phyloP scores from a whole-genome alignment of 2,797 vertebrate species.

The Loriculus beryllinus region DNA sequence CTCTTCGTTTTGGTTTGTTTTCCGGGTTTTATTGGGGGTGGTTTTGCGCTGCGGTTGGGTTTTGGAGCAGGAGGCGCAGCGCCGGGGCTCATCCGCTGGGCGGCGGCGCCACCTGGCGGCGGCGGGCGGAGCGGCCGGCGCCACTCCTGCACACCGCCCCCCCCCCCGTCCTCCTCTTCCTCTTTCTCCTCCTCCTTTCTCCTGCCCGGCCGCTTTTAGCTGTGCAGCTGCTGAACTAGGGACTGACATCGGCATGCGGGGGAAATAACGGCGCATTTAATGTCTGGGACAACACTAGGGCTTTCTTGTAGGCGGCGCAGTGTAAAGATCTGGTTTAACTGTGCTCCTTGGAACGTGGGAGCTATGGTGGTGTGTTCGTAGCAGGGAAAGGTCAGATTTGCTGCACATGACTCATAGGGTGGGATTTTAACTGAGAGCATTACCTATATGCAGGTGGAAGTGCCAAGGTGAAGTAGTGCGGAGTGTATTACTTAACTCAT shows the following conservation, averaged over 20 bases:
- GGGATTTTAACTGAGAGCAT: neutral
- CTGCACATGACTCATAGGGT: neutral
- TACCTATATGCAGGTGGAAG: neutral
- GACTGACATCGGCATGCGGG: fast-evolving
- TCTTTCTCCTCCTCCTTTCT: fast-evolving
- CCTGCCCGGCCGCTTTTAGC: neutral
- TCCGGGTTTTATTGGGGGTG: neutral
- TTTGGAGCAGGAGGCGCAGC: neutral
- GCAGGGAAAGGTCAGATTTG: neutral
- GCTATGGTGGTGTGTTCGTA: fast-evolving
- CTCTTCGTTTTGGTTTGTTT: fast-evolving
- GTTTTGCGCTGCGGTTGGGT: no score
- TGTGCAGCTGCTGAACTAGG: neutral
- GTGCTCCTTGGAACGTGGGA: neutral
- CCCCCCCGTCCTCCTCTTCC: fast-evolving
- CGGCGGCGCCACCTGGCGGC: constrained; percentile 36
- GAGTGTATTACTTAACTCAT: fast-evolving
- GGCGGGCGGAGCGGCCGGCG: neutral
- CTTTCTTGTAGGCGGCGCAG: neutral
- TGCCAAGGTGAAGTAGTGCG: neutral
- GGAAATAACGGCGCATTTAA: no score
- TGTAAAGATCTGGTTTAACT: fast-evolving
- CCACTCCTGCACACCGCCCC: fast-evolving
- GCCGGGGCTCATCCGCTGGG: neutral
- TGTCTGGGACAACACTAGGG: neutral